Percentiles rank a stretch among this genome's conserved stretches.
phyloP scores from a whole-genome alignment of 2,888 invertebrate genomes.

The Encarsia formosa region DNA sequence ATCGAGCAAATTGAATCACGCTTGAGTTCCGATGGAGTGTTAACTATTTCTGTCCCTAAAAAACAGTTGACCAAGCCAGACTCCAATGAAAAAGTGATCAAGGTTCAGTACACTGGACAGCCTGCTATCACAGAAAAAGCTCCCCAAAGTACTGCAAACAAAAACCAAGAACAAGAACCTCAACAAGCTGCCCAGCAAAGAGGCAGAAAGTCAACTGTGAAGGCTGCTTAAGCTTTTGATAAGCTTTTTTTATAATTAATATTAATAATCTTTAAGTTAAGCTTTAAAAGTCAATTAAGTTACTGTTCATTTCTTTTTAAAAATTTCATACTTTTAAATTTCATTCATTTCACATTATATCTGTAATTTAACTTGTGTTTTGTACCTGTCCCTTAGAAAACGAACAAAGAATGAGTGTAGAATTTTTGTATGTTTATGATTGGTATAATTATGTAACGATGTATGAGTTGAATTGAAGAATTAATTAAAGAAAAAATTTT shows the following conservation, averaged over 20 bases:
- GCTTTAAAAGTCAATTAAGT: neutral
- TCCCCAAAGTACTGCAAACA: constrained; percentile 4
- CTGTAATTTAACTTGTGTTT: too few relatives aligned
- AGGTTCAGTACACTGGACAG: constrained; percentile 41
- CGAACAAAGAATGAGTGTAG: too few relatives aligned
- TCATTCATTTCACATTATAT: too few relatives aligned
- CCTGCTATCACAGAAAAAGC: constrained; percentile 32
- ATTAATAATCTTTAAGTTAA: neutral
- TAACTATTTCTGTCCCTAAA: constrained; percentile 69
- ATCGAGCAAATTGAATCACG: constrained; percentile 70
- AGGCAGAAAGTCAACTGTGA: constrained; percentile 22
- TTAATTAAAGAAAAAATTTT: too few relatives aligned
- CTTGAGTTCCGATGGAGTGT: constrained; percentile 76
- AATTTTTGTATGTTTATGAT: too few relatives aligned
- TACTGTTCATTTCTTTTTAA: neutral
- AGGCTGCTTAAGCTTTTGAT: constrained; percentile 16
- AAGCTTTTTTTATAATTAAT: neutral
- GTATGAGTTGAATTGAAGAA: too few relatives aligned
- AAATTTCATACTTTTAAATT: neutral
- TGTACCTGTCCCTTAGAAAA: too few relatives aligned
- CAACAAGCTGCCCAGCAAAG: constrained; percentile 20
- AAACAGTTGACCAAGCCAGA: constrained; percentile 34
- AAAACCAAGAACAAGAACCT: constrained; percentile 15
- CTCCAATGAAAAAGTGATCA: constrained; percentile 34
- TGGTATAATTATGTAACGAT: too few relatives aligned